These are phyloP conservation scores for Epistrophella euchroma DNA, from an alignment of 2,888 invertebrate genomes.

Conservation along the genomic window DNA sequence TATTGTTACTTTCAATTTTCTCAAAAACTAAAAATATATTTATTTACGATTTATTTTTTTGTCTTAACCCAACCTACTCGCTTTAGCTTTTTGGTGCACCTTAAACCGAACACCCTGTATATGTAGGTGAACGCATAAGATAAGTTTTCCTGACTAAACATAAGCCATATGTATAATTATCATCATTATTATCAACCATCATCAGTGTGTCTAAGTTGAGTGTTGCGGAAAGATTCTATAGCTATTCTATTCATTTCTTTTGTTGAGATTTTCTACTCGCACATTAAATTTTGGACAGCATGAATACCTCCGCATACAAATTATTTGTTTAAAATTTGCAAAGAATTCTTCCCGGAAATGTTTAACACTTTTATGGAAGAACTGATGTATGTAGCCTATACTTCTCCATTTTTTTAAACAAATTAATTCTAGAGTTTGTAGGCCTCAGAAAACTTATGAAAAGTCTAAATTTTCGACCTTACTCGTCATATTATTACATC, in stretches of 20 bases:
- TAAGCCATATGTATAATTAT: slow-evolving; percentile 42
- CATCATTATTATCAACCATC: slow-evolving; percentile 30
- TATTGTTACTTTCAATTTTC: too few relatives aligned
- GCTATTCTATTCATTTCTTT: slow-evolving; percentile 10
- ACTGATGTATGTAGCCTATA: background rate
- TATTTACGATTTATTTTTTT: too few relatives aligned
- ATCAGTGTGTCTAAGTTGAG: background rate
- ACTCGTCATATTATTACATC: too few relatives aligned
- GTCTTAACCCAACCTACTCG: too few relatives aligned
- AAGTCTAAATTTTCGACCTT: too few relatives aligned
- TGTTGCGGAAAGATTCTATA: background rate
- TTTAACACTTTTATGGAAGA: slow-evolving; percentile 24
- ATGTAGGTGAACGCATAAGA: slow-evolving; percentile 54
- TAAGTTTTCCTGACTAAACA: slow-evolving; percentile 51
- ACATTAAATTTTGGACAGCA: slow-evolving; percentile 40
- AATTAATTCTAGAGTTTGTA: too few relatives aligned
- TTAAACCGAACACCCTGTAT: too few relatives aligned
- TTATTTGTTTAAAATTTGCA: slow-evolving; percentile 51
- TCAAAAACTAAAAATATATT: too few relatives aligned
- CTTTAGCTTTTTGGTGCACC: too few relatives aligned
- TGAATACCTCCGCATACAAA: slow-evolving; percentile 26
- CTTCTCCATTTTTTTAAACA: too few relatives aligned
- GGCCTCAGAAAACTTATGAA: too few relatives aligned
- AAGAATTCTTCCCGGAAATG: slow-evolving; percentile 34
- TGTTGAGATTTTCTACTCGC: background rate